Conservation (phyloP, 2,797 vertebrate genomes). For the Peromyscus melanophrys region DNA sequence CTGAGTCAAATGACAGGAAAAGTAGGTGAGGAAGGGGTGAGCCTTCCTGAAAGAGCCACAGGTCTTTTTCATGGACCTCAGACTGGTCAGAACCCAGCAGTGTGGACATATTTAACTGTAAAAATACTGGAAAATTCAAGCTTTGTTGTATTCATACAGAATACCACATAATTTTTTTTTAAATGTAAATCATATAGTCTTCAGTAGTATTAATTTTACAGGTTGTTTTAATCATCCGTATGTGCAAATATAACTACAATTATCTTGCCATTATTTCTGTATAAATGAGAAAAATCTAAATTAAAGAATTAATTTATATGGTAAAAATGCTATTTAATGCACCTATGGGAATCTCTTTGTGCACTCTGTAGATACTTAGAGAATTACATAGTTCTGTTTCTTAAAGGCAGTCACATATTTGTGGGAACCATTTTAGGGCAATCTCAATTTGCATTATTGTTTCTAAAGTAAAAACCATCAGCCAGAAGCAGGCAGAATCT, state of each 20-base stretch:
- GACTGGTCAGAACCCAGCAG: too few relatives aligned
- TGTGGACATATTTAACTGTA: neutral
- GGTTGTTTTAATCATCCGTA: neutral
- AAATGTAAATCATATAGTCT: neutral
- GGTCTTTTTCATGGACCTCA: too few relatives aligned
- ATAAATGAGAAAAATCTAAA: neutral
- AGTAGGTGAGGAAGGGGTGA: neutral
- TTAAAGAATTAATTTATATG: neutral
- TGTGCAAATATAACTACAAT: neutral
- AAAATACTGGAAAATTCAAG: neutral
- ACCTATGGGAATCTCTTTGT: neutral
- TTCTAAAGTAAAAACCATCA: neutral
- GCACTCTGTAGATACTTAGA: neutral
- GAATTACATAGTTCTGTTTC: neutral
- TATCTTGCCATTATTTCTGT: neutral
- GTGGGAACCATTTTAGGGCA: neutral
- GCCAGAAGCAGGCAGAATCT: neutral
- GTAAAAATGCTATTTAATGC: neutral
- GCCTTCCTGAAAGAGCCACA: too few relatives aligned
- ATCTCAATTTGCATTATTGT: neutral
- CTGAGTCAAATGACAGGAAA: neutral
- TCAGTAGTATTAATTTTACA: neutral
- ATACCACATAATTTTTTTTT: neutral
- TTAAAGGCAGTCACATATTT: slow-evolving; percentile 1
- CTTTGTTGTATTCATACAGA: neutral